Evolutionary conservation across 2,113 vertebrate genomes (phyloP), one percentile per base, ranked within the genome.

Genomic region (Isichthys henryi): DNA sequence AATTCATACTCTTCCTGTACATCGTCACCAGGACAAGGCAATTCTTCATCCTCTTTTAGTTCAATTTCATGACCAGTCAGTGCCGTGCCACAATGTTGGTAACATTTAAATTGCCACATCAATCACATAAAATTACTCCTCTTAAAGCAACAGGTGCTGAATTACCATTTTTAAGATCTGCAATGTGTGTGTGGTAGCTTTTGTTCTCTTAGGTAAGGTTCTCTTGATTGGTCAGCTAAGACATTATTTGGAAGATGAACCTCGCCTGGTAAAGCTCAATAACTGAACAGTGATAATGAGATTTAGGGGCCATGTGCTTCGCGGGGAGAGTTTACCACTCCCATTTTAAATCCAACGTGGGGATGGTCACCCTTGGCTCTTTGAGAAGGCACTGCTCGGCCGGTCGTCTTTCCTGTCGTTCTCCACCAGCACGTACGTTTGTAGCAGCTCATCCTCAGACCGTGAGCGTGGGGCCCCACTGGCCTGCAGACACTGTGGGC

Each of bases 351-450:
- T 11, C 62, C 62, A 13, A 5, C n/a, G 62, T 31, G 62, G 15
- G 27, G 74, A 5, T 80, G 31, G 35, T 80, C 35, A 80, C 35
- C 74, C 74, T 80, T 45, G 82, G 45, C 35, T 11, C 21, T 53
- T 58, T 19, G 53, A 66, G 17, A 58, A 88, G 87, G 87, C 35
- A 62, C 87, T 46, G 87, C 49, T 39, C 1, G 35, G 35, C 19
- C 31, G 10, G 13, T 45, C 56, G 3, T 83, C 35, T 39, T 89
- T 90, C 86, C 23, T 80, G 9, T 88, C 31, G 10, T 21, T 89
- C 27, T 91, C 90, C 46, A 91, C 74, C 48, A 93, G 23, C 11
- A 91, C 91, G 8, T 91, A 93, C 3, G 91, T 91, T 7, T 91
- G 15, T 4, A 90, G 35, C 15, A 91, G 48, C 0, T 91, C 91